Conservation (phyloP, 2,797 vertebrate genomes). For the Cirrhinus mrigala region DNA sequence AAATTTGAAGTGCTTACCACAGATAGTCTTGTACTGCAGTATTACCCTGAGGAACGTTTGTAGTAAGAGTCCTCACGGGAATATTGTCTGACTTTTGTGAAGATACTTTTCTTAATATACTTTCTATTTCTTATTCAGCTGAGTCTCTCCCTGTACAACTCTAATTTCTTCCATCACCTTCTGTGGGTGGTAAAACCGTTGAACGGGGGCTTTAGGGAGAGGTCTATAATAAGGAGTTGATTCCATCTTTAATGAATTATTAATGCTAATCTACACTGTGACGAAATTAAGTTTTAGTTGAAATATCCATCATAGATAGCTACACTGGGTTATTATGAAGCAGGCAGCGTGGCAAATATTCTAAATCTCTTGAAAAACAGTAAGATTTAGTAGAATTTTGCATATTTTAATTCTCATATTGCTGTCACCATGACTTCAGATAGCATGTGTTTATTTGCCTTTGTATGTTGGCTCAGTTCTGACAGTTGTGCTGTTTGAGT, state of each 20-base stretch:
- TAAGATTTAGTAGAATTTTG: neutral
- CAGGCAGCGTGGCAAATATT: slow-evolving; percentile 18
- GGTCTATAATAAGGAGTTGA: slow-evolving; percentile 64
- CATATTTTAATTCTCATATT: neutral
- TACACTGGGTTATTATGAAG: slow-evolving; percentile 14
- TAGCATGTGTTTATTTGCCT: slow-evolving; percentile 5
- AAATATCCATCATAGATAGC: slow-evolving; percentile 38
- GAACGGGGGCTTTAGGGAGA: slow-evolving; percentile 53
- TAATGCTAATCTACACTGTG: slow-evolving; percentile 57
- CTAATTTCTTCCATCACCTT: slow-evolving; percentile 54
- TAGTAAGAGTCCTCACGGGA: slow-evolving; percentile 4
- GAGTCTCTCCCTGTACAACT: slow-evolving; percentile 40
- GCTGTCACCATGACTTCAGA: neutral
- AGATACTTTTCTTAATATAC: slow-evolving; percentile 61
- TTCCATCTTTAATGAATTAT: slow-evolving; percentile 68
- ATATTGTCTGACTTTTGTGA: slow-evolving; percentile 56
- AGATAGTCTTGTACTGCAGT: slow-evolving; percentile 42
- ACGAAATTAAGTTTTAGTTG: slow-evolving; percentile 55
- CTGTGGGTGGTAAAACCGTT: slow-evolving; percentile 54
- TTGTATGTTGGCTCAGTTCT: neutral
- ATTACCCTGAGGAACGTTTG: slow-evolving; percentile 60
- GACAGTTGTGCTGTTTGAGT: neutral
- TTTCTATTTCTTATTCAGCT: slow-evolving; percentile 53
- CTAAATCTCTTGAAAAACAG: slow-evolving; percentile 14
- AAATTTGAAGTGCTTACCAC: slow-evolving; percentile 47